Evolutionary conservation across 2,113 vertebrate species (phyloP).

Genomic region (Eonycteris spelaea): DNA sequence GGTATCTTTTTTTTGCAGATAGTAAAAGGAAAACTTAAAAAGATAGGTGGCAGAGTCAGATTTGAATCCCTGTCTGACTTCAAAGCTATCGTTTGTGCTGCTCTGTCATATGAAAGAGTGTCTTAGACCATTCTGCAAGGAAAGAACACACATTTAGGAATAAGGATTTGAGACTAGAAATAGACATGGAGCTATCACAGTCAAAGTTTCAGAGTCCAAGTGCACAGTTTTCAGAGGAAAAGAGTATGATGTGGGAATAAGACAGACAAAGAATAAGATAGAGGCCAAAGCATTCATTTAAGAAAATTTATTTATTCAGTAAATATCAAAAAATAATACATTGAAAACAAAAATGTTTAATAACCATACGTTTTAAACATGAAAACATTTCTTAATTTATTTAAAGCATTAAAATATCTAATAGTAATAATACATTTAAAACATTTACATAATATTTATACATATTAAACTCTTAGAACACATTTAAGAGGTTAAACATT

Average conservation of each 20-base stretch:
- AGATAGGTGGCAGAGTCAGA: neutral
- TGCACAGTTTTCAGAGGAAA: neutral
- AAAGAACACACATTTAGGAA: neutral
- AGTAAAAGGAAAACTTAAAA: neutral
- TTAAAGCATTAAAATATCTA: neutral
- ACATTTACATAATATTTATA: neutral
- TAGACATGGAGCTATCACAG: neutral
- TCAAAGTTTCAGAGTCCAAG: no score
- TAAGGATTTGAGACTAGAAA: neutral
- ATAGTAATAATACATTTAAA: neutral
- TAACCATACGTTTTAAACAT: neutral
- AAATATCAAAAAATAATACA: neutral
- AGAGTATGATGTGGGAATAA: fast-evolving
- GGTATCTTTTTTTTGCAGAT: neutral
- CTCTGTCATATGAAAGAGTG: neutral
- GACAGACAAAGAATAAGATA: neutral
- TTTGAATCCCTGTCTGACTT: neutral
- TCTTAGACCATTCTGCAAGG: neutral
- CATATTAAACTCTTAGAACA: neutral
- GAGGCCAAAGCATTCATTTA: neutral
- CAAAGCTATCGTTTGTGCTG: fast-evolving
- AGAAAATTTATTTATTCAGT: neutral
- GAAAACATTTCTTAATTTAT: neutral
- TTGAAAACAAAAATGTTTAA: neutral
- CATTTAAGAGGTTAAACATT: neutral